Base-by-base conservation (phyloP, 2,113 vertebrate species). In the Gymnobelideus leadbeateri region DNA sequence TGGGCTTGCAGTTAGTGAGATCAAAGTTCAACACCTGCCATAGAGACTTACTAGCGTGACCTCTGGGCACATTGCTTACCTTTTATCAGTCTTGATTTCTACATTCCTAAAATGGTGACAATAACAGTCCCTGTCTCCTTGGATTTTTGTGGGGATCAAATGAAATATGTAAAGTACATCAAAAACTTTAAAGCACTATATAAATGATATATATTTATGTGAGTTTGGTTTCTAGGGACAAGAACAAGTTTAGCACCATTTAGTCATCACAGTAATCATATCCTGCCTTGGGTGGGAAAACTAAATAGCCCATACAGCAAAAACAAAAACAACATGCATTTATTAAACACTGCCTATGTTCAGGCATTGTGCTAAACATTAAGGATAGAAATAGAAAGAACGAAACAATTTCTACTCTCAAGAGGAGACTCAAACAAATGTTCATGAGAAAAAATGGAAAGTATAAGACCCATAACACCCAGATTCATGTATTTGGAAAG, bases 361-460 rank as follows among this genome's bases (percentile, higher is more conserved):
- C 68, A 84, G 37, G 31, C 37, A 77, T 77, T 77, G 37, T n/a
- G 68, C n/a, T 84, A 43, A 84, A n/a, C 68, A 84, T n/a, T 84
- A 16, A 84, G 7, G 19, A 21, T n/a, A 23, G 19, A 84, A 84
- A n/a, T 84, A 21, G 14, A 43, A 84, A 84, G 14, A 77, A n/a
- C 43, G 19, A 84, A 43, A 84, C 5, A 43, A 84, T 84, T 84
- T 0, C 16, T 84, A 21, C n/a, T 23, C n/a, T 84, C 7, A 84
- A 84, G n/a, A 43, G 19, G 19, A 84, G 6, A 19, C 68, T 43
- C 68, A 84, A 43, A 7, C 16, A 89, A 91, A 91, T 89, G 92
- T 84, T 93, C 92, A 2, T 51, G 91, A 89, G 96, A 52, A 24
- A 92, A 95, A 97, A 94, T 92, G 55, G 91, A 96, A 92, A 47